phyloP scores from a whole-genome alignment of 2,113 vertebrate species.

The Ammodytes marinus region DNA sequence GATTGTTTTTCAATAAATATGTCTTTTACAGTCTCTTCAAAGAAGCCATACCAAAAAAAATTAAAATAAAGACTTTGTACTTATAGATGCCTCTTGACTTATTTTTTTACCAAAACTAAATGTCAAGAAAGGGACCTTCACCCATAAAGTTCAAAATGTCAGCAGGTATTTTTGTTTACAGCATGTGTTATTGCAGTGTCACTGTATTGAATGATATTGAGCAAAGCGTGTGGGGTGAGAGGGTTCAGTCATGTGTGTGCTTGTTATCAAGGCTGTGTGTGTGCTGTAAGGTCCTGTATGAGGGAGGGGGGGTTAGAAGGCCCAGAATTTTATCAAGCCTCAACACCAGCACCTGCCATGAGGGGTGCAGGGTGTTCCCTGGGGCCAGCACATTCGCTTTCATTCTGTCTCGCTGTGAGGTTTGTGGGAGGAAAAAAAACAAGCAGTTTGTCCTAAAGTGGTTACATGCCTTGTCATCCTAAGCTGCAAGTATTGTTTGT shows the following conservation, averaged over 20 bases:
- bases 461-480: background rate
- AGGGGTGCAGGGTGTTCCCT: slow-evolving; percentile 64
- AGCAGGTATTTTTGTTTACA: background rate
- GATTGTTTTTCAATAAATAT: slow-evolving; percentile 60
- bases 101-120: background rate
- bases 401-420: background rate
- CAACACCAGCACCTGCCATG: slow-evolving; percentile 75
- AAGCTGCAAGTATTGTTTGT: background rate
- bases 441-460: slow-evolving; percentile 1
- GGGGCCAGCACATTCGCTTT: background rate
- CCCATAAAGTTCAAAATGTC: background rate
- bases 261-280: slow-evolving; percentile 66
- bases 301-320: slow-evolving; percentile 47
- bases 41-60: slow-evolving; percentile 84
- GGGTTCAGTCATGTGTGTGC: slow-evolving; percentile 33
- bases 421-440: slow-evolving; percentile 7
- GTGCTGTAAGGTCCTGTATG: slow-evolving; percentile 40
- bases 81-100: slow-evolving; percentile 38
- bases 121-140: too few relatives aligned
- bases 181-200: slow-evolving; percentile 4
- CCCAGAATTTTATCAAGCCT: slow-evolving; percentile 78
- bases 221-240: slow-evolving; percentile 28
- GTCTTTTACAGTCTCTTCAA: slow-evolving; percentile 79
- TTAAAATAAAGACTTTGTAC: slow-evolving; percentile 82
- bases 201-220: slow-evolving; percentile 13